phyloP scores from a whole-genome alignment of 2,888 invertebrate species.

The Ichneumoninae sp. region DNA sequence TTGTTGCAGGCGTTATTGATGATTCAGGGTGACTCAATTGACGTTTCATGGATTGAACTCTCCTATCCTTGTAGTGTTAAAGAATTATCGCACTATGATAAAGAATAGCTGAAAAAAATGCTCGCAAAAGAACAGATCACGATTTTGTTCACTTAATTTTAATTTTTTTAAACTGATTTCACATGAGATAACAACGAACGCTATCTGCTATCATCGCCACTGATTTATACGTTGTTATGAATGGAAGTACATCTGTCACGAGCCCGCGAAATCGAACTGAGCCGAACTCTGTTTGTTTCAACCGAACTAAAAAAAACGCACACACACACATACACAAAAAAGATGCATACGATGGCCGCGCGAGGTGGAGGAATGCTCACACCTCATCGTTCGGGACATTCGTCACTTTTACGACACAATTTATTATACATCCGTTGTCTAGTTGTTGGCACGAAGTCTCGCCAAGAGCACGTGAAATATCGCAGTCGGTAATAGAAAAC shows the following conservation, averaged over 20 bases:
- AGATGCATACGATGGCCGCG: constrained; percentile 18
- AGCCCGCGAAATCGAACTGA: constrained; percentile 26
- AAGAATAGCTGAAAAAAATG: background rate
- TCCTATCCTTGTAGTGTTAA: no score
- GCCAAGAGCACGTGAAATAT: background rate
- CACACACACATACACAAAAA: constrained; percentile 20
- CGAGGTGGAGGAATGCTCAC: constrained; percentile 9
- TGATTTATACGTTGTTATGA: background rate
- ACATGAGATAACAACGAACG: background rate
- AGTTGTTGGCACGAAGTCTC: constrained; percentile 39
- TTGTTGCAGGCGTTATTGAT: no score
- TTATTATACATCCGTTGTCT: constrained; percentile 30
- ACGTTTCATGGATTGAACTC: no score
- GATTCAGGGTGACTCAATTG: no score
- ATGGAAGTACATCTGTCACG: constrained; percentile 12
- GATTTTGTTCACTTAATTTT: background rate
- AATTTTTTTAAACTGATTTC: background rate
- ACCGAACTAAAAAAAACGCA: constrained; percentile 22
- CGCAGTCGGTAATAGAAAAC: background rate
- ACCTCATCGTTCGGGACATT: constrained; percentile 48
- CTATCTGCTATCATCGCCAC: background rate
- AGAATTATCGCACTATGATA: no score
- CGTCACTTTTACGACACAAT: constrained; percentile 58
- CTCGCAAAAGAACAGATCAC: background rate
- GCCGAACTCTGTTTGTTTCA: constrained; percentile 12